phyloP scores from a whole-genome alignment of 2,113 vertebrate species.

The Siphamia tubifer region DNA sequence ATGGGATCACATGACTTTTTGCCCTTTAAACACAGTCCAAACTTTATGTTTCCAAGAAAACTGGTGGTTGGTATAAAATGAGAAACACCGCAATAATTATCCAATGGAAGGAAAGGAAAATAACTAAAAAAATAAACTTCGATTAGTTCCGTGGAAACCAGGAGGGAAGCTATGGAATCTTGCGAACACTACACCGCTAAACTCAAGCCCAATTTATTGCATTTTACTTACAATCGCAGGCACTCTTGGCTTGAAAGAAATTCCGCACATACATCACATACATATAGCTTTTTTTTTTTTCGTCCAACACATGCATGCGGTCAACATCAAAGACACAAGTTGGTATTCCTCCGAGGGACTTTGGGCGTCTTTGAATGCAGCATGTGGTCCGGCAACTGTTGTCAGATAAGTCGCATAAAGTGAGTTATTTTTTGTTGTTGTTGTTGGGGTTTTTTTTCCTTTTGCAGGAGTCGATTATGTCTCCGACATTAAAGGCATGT shows the following conservation, averaged over 20 bases:
- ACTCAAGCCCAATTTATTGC: background rate
- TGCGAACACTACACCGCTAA: background rate
- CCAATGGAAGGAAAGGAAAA: too few relatives aligned
- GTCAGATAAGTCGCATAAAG: background rate
- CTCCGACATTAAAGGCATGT: constrained; percentile 28
- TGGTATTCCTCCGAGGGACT: constrained; percentile 4
- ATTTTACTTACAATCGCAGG: background rate
- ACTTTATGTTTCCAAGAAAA: too few relatives aligned
- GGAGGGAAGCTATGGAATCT: background rate
- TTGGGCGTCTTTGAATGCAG: constrained; percentile 40
- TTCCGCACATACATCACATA: background rate
- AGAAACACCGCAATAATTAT: too few relatives aligned
- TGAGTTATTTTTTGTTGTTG: background rate
- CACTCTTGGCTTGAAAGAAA: background rate
- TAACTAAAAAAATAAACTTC: background rate
- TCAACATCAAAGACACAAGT: constrained; percentile 22
- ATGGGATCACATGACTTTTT: too few relatives aligned
- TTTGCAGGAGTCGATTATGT: constrained; percentile 33
- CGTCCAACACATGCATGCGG: background rate
- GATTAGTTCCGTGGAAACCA: accelerated
- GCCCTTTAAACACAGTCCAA: too few relatives aligned
- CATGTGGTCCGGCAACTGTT: constrained; percentile 29
- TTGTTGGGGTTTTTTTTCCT: too few relatives aligned
- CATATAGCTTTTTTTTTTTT: background rate
- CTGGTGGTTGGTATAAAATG: too few relatives aligned